These are phyloP conservation scores for Gonatopus flavifemur DNA, from an alignment of 1,140 invertebrate species.

Conservation along the genomic window DNA sequence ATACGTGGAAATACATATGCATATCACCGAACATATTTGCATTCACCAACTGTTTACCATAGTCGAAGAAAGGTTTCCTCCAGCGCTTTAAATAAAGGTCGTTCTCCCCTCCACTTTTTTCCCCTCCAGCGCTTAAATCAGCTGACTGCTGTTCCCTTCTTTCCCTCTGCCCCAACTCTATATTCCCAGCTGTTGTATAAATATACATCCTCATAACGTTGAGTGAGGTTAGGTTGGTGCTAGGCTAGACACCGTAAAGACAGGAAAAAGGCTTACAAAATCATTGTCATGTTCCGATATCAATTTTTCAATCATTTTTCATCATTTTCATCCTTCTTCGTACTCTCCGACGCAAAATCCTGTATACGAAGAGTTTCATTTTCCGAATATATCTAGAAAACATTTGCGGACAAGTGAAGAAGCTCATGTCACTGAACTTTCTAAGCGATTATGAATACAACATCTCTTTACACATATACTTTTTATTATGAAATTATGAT, in stretches of 20 bases:
- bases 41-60: conserved; percentile 36
- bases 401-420: too few species aligned
- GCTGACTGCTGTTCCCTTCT: conserved; percentile 43
- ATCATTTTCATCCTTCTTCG: too few species aligned
- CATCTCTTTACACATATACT: too few species aligned
- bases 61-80: conserved; percentile 41
- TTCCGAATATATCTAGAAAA: too few species aligned
- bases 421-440: too few species aligned
- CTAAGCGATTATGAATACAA: too few species aligned
- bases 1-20: too few species aligned
- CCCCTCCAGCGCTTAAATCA: conserved; percentile 48
- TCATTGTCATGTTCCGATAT: conserved; percentile 25
- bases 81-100: conserved; percentile 50
- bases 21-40: too few species aligned
- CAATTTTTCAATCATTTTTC: conserved; percentile 5
- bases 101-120: conserved; percentile 39
- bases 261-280: too few species aligned
- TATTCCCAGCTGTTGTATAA: conserved; percentile 47
- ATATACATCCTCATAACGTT: conserved; percentile 49
- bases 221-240: conserved; percentile 43
- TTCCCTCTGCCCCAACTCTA: conserved; percentile 7
- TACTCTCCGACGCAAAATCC: too few species aligned
- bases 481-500: too few species aligned
- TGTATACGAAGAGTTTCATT: too few species aligned
- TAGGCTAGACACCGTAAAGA: conserved; percentile 35